Conservation (phyloP, 2,113 vertebrate genomes). For the Platysternon megacephalum region DNA sequence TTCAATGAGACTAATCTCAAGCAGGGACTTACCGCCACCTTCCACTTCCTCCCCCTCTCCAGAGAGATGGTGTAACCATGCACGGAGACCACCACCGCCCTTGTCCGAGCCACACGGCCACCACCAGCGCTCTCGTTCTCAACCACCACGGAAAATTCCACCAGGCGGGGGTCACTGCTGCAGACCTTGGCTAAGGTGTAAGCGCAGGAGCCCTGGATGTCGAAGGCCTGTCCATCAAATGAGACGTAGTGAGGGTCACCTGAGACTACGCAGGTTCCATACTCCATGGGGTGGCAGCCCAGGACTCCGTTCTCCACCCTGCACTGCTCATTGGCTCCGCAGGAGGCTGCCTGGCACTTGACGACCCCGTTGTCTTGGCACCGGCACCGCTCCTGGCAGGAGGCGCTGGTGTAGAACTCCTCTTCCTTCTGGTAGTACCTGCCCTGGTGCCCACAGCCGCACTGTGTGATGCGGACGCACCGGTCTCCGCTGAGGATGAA, state of each 20-base stretch:
- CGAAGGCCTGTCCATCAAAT: conserved; percentile 75
- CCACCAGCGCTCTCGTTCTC: conserved; percentile 55
- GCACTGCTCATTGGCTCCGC: conserved; percentile 70
- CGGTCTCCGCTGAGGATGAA: conserved; percentile 71
- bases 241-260: conserved; percentile 79
- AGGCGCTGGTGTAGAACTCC: conserved; percentile 57
- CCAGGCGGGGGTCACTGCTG: accelerated
- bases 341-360: conserved; percentile 60
- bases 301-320: conserved; percentile 34
- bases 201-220: conserved; percentile 79
- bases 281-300: conserved; percentile 51
- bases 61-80: neutral
- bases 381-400: conserved; percentile 76
- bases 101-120: neutral
- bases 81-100: neutral
- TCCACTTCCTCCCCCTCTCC: conserved; percentile 31
- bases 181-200: conserved; percentile 72
- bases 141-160: conserved; percentile 78
- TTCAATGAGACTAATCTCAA: neutral
- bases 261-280: conserved; percentile 54
- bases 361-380: conserved; percentile 54
- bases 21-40: conserved; percentile 39
- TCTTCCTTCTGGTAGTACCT: conserved; percentile 63
- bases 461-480: conserved; percentile 73
- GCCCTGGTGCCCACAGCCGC: conserved; percentile 76